These are phyloP conservation scores for Cryptus armator DNA, from an alignment of 2,888 invertebrate genomes.

Conservation along the genomic window DNA sequence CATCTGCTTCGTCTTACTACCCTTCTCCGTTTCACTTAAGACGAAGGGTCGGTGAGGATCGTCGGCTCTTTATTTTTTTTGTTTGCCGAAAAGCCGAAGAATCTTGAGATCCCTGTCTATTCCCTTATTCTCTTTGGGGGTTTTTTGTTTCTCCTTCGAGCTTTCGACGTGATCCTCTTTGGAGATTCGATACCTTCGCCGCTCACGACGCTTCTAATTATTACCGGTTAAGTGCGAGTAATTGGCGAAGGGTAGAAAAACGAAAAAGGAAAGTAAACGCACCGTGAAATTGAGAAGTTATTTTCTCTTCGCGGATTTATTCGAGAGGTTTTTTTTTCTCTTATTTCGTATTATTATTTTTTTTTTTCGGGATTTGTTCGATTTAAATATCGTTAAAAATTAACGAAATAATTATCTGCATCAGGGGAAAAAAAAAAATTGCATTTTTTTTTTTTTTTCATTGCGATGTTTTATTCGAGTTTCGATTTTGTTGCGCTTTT, in stretches of 20 bases:
- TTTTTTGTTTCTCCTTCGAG: constrained; percentile 18
- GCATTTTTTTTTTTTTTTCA: no score
- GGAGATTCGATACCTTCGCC: constrained; percentile 54
- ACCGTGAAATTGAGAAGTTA: constrained; percentile 82
- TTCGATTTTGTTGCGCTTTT: no score
- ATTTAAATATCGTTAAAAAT: no score
- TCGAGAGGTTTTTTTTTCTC: neutral
- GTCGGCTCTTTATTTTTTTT: constrained; percentile 44
- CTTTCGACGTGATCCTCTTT: constrained; percentile 48
- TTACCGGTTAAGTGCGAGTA: constrained; percentile 82
- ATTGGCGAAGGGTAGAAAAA: constrained; percentile 77
- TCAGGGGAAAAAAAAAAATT: no score
- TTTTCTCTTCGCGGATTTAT: constrained; percentile 1
- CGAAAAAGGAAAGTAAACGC: constrained; percentile 65
- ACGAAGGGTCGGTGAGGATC: constrained; percentile 40
- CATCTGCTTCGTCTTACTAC: neutral
- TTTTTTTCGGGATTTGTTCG: neutral
- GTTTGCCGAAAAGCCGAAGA: constrained; percentile 56
- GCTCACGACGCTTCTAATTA: constrained; percentile 80
- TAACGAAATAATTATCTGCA: no score
- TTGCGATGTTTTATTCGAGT: no score
- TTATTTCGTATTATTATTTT: neutral
- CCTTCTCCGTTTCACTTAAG: constrained; percentile 41
- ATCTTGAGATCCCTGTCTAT: constrained; percentile 63
- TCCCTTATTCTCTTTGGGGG: constrained; percentile 3